Evolutionary conservation across 2,113 vertebrate genomes (phyloP).

Genomic region (Spea multiplicata): DNA sequence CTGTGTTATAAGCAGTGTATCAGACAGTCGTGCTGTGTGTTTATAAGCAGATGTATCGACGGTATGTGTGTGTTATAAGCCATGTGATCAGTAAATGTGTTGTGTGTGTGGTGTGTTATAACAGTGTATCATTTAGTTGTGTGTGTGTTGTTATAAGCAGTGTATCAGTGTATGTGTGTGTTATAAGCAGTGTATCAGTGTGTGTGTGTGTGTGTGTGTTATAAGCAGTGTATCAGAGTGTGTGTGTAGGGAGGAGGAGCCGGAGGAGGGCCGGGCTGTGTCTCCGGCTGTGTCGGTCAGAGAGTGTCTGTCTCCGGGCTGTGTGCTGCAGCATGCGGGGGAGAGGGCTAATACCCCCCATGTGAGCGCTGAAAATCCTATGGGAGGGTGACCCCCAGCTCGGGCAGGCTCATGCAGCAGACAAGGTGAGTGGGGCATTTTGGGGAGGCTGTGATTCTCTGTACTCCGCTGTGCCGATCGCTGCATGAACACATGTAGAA

Average conservation of each 20-base stretch:
- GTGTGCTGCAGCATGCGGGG: conserved; percentile 27
- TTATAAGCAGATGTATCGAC: too few relatives aligned
- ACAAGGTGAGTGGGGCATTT: conserved; percentile 33
- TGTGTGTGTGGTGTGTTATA: too few relatives aligned
- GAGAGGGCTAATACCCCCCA: conserved; percentile 8
- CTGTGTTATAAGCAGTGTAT: too few relatives aligned
- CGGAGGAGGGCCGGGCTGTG: background rate
- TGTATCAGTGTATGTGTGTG: too few relatives aligned
- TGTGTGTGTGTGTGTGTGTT: background rate
- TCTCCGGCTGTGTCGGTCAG: background rate
- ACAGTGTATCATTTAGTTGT: too few relatives aligned
- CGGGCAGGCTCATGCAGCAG: conserved; percentile 45
- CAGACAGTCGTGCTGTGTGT: too few relatives aligned
- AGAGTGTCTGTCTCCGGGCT: conserved; percentile 19
- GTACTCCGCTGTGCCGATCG: too few relatives aligned
- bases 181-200: background rate
- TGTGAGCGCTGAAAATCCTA: conserved; percentile 37
- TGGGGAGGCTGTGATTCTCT: background rate
- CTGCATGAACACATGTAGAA: too few relatives aligned
- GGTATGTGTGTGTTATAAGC: too few relatives aligned
- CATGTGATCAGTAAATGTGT: too few relatives aligned
- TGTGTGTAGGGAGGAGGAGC: conserved; percentile 11
- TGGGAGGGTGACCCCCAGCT: conserved; percentile 40
- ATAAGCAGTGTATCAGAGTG: background rate
- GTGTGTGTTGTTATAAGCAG: too few relatives aligned